Evolutionary conservation across 2,797 vertebrate genomes (phyloP).

Genomic region (Chloroceryle amazona): DNA sequence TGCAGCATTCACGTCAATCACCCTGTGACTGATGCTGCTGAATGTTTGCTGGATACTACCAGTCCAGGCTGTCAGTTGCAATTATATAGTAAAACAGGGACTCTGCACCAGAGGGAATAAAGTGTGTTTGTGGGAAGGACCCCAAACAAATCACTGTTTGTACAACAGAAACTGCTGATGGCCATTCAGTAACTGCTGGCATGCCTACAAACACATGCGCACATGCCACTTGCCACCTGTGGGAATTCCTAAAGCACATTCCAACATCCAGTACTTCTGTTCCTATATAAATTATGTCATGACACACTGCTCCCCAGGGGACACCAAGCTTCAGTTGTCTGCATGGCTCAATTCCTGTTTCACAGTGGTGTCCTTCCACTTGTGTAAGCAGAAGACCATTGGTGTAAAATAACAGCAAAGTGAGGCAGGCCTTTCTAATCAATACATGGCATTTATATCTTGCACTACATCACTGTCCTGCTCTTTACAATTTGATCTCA

Average conservation of each 20-base stretch:
- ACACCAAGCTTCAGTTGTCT: accelerated
- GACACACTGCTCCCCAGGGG: not conserved
- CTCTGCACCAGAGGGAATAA: not conserved
- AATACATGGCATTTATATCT: not conserved
- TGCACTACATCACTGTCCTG: not conserved
- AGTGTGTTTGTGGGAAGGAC: not conserved
- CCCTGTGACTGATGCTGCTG: not conserved
- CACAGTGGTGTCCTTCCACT: not conserved
- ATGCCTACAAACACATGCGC: not conserved
- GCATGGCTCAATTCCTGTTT: accelerated
- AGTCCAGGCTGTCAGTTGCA: constrained; percentile 3
- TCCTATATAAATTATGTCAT: not conserved
- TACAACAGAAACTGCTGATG: not conserved
- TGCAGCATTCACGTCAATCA: not conserved
- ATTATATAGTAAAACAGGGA: not conserved
- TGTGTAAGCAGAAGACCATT: accelerated
- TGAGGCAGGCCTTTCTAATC: not conserved
- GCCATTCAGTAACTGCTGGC: constrained; percentile 11
- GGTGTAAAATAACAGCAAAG: not conserved
- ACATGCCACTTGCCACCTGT: accelerated
- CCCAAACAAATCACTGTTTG: not conserved
- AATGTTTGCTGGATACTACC: not conserved
- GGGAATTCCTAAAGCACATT: not conserved
- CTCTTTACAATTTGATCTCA: not conserved
- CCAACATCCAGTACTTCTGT: not conserved